A percentile compares a stretch with the other conserved stretches of the same genome.
These are phyloP conservation scores for Xiphias gladius DNA, from an alignment of 2,113 vertebrate species.

Conservation along the genomic window DNA sequence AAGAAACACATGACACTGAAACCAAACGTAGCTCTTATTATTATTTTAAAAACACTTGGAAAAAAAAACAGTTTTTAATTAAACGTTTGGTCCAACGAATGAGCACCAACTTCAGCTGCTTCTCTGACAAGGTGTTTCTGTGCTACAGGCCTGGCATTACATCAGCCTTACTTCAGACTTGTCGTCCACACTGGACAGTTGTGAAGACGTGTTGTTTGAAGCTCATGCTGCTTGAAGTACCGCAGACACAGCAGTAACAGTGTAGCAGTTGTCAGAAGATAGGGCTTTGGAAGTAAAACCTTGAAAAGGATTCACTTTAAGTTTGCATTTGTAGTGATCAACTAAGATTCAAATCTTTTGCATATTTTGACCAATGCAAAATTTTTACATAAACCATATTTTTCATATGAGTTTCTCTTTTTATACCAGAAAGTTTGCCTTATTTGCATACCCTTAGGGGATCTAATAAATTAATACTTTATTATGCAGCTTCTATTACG, in stretches of 20 bases:
- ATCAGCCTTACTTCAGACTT: slow-evolving; percentile 46
- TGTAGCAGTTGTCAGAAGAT: slow-evolving; percentile 9
- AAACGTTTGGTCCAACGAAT: slow-evolving; percentile 1
- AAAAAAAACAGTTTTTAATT: background rate
- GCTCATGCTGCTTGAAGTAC: slow-evolving; percentile 36
- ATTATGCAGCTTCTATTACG: slow-evolving; percentile 25
- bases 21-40: background rate
- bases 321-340: slow-evolving; percentile 27
- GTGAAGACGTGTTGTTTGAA: slow-evolving; percentile 40
- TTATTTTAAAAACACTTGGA: background rate
- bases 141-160: slow-evolving; percentile 16
- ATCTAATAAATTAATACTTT: slow-evolving; percentile 42
- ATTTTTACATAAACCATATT: slow-evolving; percentile 18
- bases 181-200: slow-evolving; percentile 31
- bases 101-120: background rate
- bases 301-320: slow-evolving; percentile 24
- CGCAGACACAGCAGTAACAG: slow-evolving; percentile 24
- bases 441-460: slow-evolving; percentile 40
- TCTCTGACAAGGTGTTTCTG: slow-evolving; percentile 11
- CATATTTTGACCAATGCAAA: slow-evolving; percentile 1
- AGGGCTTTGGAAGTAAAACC: slow-evolving; percentile 18
- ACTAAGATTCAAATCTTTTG: background rate
- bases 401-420: slow-evolving; percentile 34
- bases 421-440: slow-evolving; percentile 25
- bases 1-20: background rate